A percentile compares a stretch with the other conserved stretches of the same genome.
Evolutionary conservation across 2,888 invertebrate genomes (phyloP).

Genomic region (Troglohyphantes excavatus): DNA sequence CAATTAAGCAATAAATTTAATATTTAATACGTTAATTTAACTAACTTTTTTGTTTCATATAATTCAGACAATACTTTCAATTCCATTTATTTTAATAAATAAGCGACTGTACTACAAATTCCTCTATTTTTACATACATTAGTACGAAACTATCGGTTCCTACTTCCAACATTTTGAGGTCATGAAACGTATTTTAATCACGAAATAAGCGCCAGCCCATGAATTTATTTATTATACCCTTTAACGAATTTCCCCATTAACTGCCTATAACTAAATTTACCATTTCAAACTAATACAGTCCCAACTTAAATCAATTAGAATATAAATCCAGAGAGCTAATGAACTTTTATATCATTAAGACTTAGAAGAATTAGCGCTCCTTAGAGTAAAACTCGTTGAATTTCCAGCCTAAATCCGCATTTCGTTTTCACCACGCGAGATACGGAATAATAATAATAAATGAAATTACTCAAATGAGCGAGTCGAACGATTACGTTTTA

Average conservation of each 20-base stretch:
- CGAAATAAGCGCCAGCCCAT: not conserved
- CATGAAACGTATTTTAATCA: not conserved
- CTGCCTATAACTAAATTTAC: not conserved
- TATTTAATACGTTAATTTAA: too few relatives aligned
- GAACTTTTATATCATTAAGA: constrained; percentile 5
- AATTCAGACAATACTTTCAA: too few relatives aligned
- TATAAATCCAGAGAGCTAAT: constrained; percentile 1
- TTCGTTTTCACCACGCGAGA: constrained; percentile 28
- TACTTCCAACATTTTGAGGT: not conserved
- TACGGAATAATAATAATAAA: constrained; percentile 39
- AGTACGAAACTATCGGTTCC: not conserved
- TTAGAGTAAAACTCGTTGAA: constrained; percentile 2
- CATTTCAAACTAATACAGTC: not conserved
- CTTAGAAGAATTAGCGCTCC: not conserved
- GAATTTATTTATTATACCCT: not conserved
- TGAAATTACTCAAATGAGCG: constrained; percentile 56
- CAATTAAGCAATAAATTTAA: too few relatives aligned
- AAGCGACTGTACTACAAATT: too few relatives aligned
- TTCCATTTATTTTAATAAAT: too few relatives aligned
- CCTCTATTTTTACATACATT: too few relatives aligned
- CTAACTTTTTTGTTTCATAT: too few relatives aligned
- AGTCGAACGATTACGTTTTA: constrained; percentile 3
- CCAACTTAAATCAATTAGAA: constrained; percentile 4
- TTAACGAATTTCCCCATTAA: not conserved
- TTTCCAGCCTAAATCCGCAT: constrained; percentile 18